These are phyloP conservation scores for Parascotia fuliginaria DNA, from an alignment of 2,888 invertebrate species.

Conservation along the genomic window DNA sequence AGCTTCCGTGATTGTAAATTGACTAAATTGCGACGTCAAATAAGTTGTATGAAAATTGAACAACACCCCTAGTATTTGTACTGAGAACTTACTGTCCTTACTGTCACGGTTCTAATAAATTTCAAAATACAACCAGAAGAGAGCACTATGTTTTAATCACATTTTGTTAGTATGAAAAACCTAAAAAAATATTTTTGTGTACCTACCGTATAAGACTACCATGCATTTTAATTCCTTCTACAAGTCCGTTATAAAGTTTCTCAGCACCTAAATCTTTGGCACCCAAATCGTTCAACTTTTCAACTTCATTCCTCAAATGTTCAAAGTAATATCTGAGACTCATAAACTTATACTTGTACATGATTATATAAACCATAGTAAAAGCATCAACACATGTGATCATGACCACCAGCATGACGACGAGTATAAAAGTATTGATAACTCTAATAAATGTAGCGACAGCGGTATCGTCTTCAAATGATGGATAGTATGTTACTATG, in stretches of 20 bases:
- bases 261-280: slow-evolving; percentile 52
- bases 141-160: no score
- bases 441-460: slow-evolving; percentile 56
- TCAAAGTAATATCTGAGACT: slow-evolving; percentile 70
- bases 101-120: no score
- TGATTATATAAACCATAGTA: slow-evolving; percentile 67
- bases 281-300: slow-evolving; percentile 45
- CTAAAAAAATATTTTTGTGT: neutral
- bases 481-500: slow-evolving; percentile 72
- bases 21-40: no score
- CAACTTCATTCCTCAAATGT: slow-evolving; percentile 56
- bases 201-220: slow-evolving; percentile 64
- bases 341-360: slow-evolving; percentile 77
- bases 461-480: slow-evolving; percentile 59
- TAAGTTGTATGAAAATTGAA: no score
- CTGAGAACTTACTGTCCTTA: no score
- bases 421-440: slow-evolving; percentile 56
- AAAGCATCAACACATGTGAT: slow-evolving; percentile 66
- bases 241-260: slow-evolving; percentile 56
- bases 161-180: neutral
- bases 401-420: slow-evolving; percentile 67
- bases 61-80: no score
- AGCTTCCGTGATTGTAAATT: no score
- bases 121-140: no score
- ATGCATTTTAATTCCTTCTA: slow-evolving; percentile 75